These are phyloP conservation scores for Drosophila eugracilis DNA, from an alignment of 1,140 invertebrate genomes.

Conservation along the genomic window DNA sequence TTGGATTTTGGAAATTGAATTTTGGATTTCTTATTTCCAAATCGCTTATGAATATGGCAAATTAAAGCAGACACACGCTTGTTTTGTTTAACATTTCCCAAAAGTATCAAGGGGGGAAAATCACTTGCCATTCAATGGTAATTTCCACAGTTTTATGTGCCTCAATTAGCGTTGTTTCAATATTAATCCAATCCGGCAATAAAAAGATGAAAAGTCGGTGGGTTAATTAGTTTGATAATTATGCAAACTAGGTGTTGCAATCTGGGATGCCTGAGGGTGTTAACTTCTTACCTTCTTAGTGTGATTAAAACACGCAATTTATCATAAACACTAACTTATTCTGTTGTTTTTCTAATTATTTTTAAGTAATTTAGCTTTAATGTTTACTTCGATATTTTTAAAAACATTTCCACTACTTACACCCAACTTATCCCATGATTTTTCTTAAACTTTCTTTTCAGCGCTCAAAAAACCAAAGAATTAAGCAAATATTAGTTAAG, in stretches of 20 bases:
- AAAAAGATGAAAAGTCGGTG: slow-evolving; percentile 58
- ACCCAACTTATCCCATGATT: neutral
- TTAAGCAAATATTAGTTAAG: slow-evolving; percentile 14
- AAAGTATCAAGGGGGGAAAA: slow-evolving; percentile 15
- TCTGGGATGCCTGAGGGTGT: neutral
- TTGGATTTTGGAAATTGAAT: slow-evolving; percentile 23
- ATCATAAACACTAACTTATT: no score
- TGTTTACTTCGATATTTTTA: no score
- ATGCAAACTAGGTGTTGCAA: slow-evolving; percentile 8
- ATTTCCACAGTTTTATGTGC: slow-evolving; percentile 55
- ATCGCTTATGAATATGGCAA: slow-evolving; percentile 27
- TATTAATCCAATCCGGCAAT: slow-evolving; percentile 46
- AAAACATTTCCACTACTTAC: neutral
- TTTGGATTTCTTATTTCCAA: slow-evolving; percentile 38
- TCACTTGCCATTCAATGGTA: slow-evolving; percentile 34
- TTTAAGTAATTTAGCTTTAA: no score
- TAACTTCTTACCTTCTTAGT: no score
- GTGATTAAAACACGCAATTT: no score
- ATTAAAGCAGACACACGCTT: slow-evolving; percentile 30
- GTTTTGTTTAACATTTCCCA: slow-evolving; percentile 56
- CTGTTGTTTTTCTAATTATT: no score
- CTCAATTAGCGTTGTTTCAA: slow-evolving; percentile 60
- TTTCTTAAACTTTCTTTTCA: slow-evolving; percentile 17
- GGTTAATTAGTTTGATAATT: slow-evolving; percentile 45
- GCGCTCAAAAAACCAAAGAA: slow-evolving; percentile 76